A percentile compares a stretch with the other conserved stretches of the same genome.
Evolutionary conservation across 2,888 invertebrate species (phyloP).

Genomic region (Cremastobaeus sp.): DNA sequence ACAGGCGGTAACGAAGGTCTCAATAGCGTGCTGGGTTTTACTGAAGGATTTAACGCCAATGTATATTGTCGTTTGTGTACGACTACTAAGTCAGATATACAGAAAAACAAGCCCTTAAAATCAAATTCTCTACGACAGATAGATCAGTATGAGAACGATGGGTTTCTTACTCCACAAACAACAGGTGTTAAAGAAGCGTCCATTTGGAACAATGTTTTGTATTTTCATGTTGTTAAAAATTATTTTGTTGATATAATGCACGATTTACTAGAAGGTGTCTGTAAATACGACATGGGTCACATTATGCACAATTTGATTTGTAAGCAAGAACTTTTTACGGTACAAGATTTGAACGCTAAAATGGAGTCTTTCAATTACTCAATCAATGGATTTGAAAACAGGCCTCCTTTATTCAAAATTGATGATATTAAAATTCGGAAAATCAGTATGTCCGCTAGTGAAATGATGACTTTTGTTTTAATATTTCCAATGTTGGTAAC

Average conservation of each 20-base stretch:
- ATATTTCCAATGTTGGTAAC: slow-evolving; percentile 21
- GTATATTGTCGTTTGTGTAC: slow-evolving; percentile 15
- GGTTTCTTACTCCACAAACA: not conserved
- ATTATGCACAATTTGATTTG: slow-evolving; percentile 1
- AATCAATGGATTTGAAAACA: slow-evolving; percentile 26
- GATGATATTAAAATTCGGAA: slow-evolving; percentile 5
- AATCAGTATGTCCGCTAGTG: slow-evolving; percentile 17
- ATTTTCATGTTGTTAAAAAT: slow-evolving; percentile 35
- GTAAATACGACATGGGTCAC: slow-evolving; percentile 6
- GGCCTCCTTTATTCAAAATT: slow-evolving; percentile 1
- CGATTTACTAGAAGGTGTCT: slow-evolving; percentile 24
- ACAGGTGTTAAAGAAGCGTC: slow-evolving; percentile 38
- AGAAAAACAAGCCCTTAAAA: not conserved
- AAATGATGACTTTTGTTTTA: slow-evolving; percentile 25
- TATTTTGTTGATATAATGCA: slow-evolving; percentile 29
- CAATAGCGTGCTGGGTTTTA: slow-evolving; percentile 10
- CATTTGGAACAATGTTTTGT: slow-evolving; percentile 11
- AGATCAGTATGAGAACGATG: slow-evolving; percentile 26
- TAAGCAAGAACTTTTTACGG: too few species aligned
- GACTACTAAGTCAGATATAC: not conserved
- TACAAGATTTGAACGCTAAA: too few species aligned
- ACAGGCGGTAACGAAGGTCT: slow-evolving; percentile 18
- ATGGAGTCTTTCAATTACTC: slow-evolving; percentile 28
- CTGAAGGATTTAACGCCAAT: not conserved
- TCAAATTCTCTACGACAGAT: not conserved